Evolutionary conservation across 1,140 invertebrate genomes (phyloP).

Genomic region (Eufriesea mexicana): DNA sequence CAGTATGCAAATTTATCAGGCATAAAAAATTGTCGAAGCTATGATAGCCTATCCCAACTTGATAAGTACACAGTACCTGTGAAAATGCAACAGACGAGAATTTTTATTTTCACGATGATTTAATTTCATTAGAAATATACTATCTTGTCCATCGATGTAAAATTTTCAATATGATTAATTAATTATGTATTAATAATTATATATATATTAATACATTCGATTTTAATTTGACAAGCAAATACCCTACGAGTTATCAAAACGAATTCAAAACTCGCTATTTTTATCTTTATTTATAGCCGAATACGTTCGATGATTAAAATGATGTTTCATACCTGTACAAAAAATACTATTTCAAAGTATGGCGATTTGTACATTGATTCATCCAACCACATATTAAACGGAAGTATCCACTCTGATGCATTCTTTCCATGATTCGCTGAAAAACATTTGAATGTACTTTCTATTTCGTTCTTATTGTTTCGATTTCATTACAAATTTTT

Average conservation of each 20-base stretch:
- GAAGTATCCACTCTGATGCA: slow-evolving; percentile 48
- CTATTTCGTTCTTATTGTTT: too few species aligned
- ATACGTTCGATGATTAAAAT: too few species aligned
- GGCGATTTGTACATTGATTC: slow-evolving; percentile 44
- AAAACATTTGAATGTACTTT: background rate
- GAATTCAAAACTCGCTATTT: too few species aligned
- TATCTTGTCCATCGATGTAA: background rate
- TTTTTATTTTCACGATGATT: background rate
- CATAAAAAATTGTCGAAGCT: slow-evolving; percentile 67
- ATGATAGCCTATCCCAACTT: slow-evolving; percentile 58
- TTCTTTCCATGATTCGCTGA: slow-evolving; percentile 40
- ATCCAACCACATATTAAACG: slow-evolving; percentile 61
- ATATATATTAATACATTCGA: too few species aligned
- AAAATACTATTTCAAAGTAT: slow-evolving; percentile 60
- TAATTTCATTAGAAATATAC: background rate
- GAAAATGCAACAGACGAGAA: background rate
- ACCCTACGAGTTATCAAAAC: too few species aligned
- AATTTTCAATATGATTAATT: background rate
- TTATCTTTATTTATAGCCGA: too few species aligned
- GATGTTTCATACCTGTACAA: slow-evolving; percentile 49
- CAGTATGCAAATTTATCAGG: slow-evolving; percentile 61
- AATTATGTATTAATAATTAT: too few species aligned
- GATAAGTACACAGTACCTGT: slow-evolving; percentile 23
- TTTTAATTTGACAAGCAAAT: too few species aligned
- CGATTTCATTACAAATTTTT: too few species aligned